phyloP scores from a whole-genome alignment of 2,888 invertebrate genomes.

The Drosophila fulvimacula region DNA sequence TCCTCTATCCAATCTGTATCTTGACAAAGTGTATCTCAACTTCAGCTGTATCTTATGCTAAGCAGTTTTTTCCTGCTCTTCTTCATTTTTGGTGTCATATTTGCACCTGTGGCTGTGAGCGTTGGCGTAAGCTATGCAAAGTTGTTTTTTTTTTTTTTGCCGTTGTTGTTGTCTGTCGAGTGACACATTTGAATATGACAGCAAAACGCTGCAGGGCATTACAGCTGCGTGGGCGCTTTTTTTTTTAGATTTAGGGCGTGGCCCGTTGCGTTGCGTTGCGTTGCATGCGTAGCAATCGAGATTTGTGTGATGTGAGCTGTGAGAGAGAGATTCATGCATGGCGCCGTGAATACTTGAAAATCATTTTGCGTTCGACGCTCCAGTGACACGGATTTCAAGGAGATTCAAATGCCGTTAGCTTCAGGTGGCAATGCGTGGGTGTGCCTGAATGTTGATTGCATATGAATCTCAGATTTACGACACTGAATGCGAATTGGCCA shows the following conservation, averaged over 20 bases:
- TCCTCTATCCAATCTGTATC: too few species aligned
- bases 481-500: conserved; percentile 15
- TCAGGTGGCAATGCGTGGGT: conserved; percentile 2
- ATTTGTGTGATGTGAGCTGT: too few species aligned
- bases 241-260: conserved; percentile 36
- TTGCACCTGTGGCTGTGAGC: conserved; percentile 53
- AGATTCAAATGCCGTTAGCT: conserved; percentile 38
- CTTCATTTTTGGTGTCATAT: conserved; percentile 16
- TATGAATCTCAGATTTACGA: conserved; percentile 9
- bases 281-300: conserved; percentile 35
- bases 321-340: neutral
- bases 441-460: neutral
- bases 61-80: neutral
- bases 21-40: conserved; percentile 10
- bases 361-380: conserved; percentile 46
- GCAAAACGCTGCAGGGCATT: conserved; percentile 18
- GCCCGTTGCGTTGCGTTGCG: conserved; percentile 25
- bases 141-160: neutral
- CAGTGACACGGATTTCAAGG: conserved; percentile 58
- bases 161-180: conserved; percentile 18
- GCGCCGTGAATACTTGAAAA: conserved; percentile 36
- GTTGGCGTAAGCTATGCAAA: conserved; percentile 31
- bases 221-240: conserved; percentile 15
- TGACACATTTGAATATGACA: conserved; percentile 62
- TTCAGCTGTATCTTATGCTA: conserved; percentile 5